Conservation (phyloP, 2,888 invertebrate species). For the Latrodectus elegans region DNA sequence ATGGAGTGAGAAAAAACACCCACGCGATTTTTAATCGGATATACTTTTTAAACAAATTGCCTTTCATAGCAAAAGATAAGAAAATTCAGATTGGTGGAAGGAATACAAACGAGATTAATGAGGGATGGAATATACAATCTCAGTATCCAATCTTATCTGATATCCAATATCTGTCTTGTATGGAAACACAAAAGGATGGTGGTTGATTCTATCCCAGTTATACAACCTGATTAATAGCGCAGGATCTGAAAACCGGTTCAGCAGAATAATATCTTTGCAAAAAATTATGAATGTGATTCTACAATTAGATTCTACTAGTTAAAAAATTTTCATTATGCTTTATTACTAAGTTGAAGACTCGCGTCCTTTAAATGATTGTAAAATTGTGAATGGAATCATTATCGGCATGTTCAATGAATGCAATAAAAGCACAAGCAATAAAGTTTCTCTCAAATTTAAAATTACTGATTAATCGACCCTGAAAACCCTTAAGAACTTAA, state of each 20-base stretch:
- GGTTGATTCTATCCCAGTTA: not conserved
- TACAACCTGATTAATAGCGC: not conserved
- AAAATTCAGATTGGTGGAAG: not conserved
- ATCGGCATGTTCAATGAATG: too few species aligned
- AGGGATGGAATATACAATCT: not conserved
- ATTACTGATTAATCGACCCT: too few species aligned
- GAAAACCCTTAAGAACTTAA: too few species aligned
- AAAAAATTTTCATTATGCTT: too few species aligned
- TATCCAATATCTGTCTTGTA: constrained; percentile 2
- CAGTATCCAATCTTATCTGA: not conserved
- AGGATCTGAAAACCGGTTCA: not conserved
- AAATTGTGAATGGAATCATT: too few species aligned
- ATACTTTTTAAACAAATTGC: constrained; percentile 1
- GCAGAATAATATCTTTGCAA: not conserved
- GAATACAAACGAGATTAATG: constrained; percentile 5
- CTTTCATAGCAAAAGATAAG: not conserved
- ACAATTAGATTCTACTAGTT: too few species aligned
- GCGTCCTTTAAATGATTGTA: too few species aligned
- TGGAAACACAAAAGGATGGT: not conserved
- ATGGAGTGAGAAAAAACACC: not conserved
- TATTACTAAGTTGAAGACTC: too few species aligned
- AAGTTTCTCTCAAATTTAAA: too few species aligned
- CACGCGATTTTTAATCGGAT: not conserved
- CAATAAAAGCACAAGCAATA: too few species aligned
- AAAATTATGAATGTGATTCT: not conserved